Evolutionary conservation across 2,888 invertebrate genomes (phyloP), one percentile per base, ranked within the genome.

Genomic region (Graphium colonna): DNA sequence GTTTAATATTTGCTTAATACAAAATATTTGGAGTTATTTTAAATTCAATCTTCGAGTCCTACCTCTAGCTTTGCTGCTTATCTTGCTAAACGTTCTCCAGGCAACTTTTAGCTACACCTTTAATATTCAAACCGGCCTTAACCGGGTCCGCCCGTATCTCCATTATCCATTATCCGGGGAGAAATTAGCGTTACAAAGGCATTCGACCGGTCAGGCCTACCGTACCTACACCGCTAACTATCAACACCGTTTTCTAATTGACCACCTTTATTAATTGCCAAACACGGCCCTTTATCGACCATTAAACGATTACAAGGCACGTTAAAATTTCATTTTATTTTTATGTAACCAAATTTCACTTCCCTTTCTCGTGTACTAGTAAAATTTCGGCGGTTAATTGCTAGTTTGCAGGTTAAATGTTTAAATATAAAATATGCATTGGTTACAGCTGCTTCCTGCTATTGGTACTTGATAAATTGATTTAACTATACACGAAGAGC

Each of bases 131-230:
- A 31, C 31, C 9, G 10, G 31, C 31, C 1, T 5, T 10, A 31
- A 16, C 13, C 1, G 10, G 16, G n/a, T 17, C 45, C 31, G 31
- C 15, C 16, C 16, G 12, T 18, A 12, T 21, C 21, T 46, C 36
- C n/a, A 51, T 44, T 48, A 48, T 48, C 52, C 42, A 48, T 47
- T 52, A 52, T 43, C 42, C 21, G 21, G n/a, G 38, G 48, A 48
- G 53, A 53, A 53, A 53, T 40, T 53, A 52, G 31, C 26, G 17
- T 47, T 47, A 48, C 48, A 31, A 41, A 47, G 47, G 17, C 44
- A 51, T 47, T 42, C 26, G 18, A 33, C 45, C 33, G 46, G 45
- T 15, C 33, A 9, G 8, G 5, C 8, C 8, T 28, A 28, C 28
- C 28, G 28, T 28, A 28, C 5, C 17, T 17, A 21, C 12, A 15